phyloP scores from a whole-genome alignment of 2,113 vertebrate genomes.

The Cinclus cinclus region DNA sequence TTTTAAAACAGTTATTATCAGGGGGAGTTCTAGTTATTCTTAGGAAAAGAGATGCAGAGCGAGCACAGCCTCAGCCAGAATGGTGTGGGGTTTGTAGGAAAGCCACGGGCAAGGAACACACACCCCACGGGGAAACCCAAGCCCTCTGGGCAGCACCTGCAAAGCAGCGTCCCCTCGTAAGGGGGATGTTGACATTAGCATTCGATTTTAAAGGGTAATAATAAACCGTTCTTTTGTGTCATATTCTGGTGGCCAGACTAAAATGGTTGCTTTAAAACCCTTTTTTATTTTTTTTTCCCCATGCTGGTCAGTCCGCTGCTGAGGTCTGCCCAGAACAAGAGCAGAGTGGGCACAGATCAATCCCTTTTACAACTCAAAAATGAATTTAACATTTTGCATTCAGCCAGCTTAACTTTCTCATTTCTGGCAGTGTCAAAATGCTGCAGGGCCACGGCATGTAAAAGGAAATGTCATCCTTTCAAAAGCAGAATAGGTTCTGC shows the following conservation, averaged over 20 bases:
- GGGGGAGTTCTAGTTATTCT: not conserved
- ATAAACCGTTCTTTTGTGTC: not conserved
- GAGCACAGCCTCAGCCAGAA: not conserved
- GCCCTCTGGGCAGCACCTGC: not conserved
- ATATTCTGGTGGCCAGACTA: not conserved
- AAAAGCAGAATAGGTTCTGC: not conserved
- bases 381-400: constrained; percentile 2
- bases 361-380: not conserved
- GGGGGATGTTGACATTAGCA: not conserved
- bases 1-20: not conserved
- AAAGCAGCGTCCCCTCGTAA: not conserved
- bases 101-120: not conserved
- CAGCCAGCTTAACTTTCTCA: not conserved
- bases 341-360: not conserved
- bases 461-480: not conserved
- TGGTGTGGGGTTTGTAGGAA: not conserved
- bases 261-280: not conserved
- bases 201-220: not conserved
- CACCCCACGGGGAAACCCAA: not conserved
- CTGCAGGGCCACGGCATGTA: not conserved
- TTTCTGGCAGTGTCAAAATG: not conserved
- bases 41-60: not conserved
- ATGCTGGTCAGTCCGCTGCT: not conserved
- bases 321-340: not conserved
- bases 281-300: not conserved